Evolutionary conservation across 2,888 invertebrate genomes (phyloP).

Genomic region (Diarsia rubi): DNA sequence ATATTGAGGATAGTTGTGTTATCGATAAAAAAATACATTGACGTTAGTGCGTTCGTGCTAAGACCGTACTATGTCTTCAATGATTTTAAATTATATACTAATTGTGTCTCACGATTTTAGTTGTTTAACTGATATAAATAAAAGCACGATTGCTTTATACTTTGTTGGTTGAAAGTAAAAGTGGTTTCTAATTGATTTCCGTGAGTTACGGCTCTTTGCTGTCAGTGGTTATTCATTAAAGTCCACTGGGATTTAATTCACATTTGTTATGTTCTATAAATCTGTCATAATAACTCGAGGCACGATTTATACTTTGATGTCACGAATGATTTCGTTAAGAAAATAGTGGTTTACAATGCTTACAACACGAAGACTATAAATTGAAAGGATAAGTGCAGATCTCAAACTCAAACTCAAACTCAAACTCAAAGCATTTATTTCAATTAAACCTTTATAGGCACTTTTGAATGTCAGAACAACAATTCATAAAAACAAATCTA

Average conservation of each 20-base stretch:
- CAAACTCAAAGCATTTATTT: too few species aligned
- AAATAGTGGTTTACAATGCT: slow-evolving; percentile 1
- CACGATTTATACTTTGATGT: slow-evolving; percentile 2
- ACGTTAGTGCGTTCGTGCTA: not conserved
- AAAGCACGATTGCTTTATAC: slow-evolving; percentile 34
- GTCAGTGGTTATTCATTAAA: slow-evolving; percentile 12
- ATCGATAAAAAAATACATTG: not conserved
- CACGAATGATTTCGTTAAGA: not conserved
- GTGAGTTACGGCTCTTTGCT: slow-evolving; percentile 21
- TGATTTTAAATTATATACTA: slow-evolving; percentile 41
- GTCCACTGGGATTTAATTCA: slow-evolving; percentile 2
- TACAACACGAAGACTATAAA: not conserved
- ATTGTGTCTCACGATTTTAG: slow-evolving; percentile 51
- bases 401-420: too few species aligned
- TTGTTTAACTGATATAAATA: slow-evolving; percentile 55
- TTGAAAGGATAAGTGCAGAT: not conserved
- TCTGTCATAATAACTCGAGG: slow-evolving; percentile 12
- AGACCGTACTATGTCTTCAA: slow-evolving; percentile 5
- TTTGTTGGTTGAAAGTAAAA: slow-evolving; percentile 44
- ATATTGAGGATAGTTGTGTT: not conserved
- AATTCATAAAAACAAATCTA: too few species aligned
- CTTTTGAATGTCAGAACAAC: too few species aligned
- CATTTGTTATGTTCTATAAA: slow-evolving; percentile 9
- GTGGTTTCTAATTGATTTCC: slow-evolving; percentile 51
- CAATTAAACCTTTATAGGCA: too few species aligned